Evolutionary conservation across 1,140 invertebrate genomes (phyloP).

Genomic region (Acromyrmex charruanus): DNA sequence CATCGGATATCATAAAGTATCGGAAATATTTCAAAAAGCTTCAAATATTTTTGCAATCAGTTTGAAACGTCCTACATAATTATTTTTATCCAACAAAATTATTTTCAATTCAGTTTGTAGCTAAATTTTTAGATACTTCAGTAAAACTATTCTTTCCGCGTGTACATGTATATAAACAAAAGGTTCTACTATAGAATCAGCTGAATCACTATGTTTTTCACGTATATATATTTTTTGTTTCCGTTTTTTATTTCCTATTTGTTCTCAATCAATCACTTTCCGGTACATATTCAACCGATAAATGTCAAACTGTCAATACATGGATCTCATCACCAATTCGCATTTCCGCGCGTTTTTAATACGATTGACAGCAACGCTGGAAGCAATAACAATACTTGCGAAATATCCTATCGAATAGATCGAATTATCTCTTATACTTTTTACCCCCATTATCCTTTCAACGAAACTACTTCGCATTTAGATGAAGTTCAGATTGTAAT

Average conservation of each 20-base stretch:
- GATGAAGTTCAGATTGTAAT: constrained; percentile 46
- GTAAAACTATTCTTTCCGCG: too few relatives aligned
- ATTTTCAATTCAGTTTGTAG: too few relatives aligned
- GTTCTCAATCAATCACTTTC: constrained; percentile 56
- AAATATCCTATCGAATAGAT: background rate
- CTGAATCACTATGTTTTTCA: constrained; percentile 22
- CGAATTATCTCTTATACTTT: background rate
- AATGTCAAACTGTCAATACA: constrained; percentile 52
- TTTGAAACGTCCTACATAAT: too few relatives aligned
- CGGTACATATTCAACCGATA: constrained; percentile 27
- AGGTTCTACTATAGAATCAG: background rate
- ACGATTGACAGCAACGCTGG: background rate
- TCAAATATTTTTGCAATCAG: too few relatives aligned
- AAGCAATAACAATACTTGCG: constrained; percentile 24
- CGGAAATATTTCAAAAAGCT: too few relatives aligned
- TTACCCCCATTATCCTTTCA: background rate
- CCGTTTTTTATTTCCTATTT: constrained; percentile 20
- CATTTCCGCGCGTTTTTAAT: constrained; percentile 45
- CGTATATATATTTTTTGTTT: background rate
- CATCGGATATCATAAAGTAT: too few relatives aligned
- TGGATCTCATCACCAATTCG: constrained; percentile 44
- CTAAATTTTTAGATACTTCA: too few relatives aligned
- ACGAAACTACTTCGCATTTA: background rate
- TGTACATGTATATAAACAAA: background rate
- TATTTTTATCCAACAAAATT: too few relatives aligned